Base-by-base conservation (phyloP, 2,797 vertebrate genomes). In the Odontamblyopus rebecca region DNA sequence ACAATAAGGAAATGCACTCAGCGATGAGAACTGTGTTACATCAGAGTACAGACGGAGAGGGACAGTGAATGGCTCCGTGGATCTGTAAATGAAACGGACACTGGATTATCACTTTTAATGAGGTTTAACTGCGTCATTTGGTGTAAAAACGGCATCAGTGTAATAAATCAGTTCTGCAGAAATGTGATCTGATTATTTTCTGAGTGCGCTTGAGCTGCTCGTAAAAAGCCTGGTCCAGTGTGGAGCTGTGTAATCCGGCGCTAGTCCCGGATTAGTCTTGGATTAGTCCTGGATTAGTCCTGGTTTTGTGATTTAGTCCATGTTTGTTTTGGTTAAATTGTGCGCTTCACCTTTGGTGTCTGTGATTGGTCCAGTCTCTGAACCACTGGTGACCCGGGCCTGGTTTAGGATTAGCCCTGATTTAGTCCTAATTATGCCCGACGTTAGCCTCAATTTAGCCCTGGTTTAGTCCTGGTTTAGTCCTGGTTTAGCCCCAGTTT, bases 1-100 rank as follows among this genome's bases (percentile, higher is more conserved):
- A 26, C 69, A 7, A 32, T 26, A 12, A 71, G n/a, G 73, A 74
- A 44, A 68, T 35, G 29, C 12, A 11, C 13, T 35, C 71, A 70
- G 48, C 27, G 0, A 30, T 29, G 15, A 69, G 69, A 57, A 61
- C 23, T 9, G 51, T 18, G 6, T 70, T 51, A 54, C 62, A 19
- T 56, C 35, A 30, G 59, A 59, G 56, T 23, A 18, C 54, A 48
- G 41, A 35, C 35, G 1, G 41, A 44, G 44, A 48, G 41, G 41
- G 41, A 13, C 41, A 30, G n/a, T 30, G 57, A 48, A 48, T 16
- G 3, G 44, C 15, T 15, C 11, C 2, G 18, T 19, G 18, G 50
- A 5, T 18, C 6, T 19, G 6, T 19, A 19, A 57, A 57, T 13
- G 11, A 57, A 26, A 5, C 9, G 54, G 23, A 57, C 54, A 26